Percentiles rank a stretch among this genome's conserved stretches.
phyloP scores from a whole-genome alignment of 2,888 invertebrate species.

The Oscheius sp. region DNA sequence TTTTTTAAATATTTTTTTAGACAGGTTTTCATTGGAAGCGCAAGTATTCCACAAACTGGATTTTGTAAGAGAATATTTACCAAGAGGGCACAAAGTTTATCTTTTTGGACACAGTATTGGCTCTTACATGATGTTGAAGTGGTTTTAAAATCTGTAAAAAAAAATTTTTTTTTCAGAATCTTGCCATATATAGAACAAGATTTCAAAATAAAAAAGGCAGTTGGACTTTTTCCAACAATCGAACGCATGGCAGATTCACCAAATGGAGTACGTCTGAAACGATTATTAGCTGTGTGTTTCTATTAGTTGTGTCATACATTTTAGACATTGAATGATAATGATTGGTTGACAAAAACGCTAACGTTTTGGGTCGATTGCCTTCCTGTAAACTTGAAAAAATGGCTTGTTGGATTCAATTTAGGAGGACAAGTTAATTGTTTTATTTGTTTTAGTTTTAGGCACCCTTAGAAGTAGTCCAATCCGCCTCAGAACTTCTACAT shows the following conservation, averaged over 20 bases:
- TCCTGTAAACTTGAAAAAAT: slow-evolving; percentile 46
- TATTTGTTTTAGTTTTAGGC: slow-evolving; percentile 30
- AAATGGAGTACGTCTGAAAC: slow-evolving; percentile 54
- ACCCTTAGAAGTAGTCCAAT: slow-evolving; percentile 45
- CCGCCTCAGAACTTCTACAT: slow-evolving; percentile 50
- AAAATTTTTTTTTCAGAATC: slow-evolving; percentile 33
- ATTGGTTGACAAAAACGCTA: slow-evolving; percentile 52
- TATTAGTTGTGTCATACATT: not conserved
- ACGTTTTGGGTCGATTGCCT: slow-evolving; percentile 55
- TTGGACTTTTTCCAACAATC: slow-evolving; percentile 63
- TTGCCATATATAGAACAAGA: slow-evolving; percentile 49
- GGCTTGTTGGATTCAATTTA: slow-evolving; percentile 40
- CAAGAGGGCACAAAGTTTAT: slow-evolving; percentile 45
- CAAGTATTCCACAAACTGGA: slow-evolving; percentile 62
- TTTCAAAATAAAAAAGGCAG: slow-evolving; percentile 47
- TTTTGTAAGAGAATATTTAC: slow-evolving; percentile 56
- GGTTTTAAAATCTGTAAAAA: not conserved
- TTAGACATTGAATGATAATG: slow-evolving; percentile 52
- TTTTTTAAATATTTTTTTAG: slow-evolving; percentile 39
- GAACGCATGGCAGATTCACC: slow-evolving; percentile 63
- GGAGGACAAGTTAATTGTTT: slow-evolving; percentile 12
- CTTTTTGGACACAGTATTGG: slow-evolving; percentile 66
- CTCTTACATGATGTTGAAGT: slow-evolving; percentile 57
- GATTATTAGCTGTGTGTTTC: slow-evolving; percentile 48
- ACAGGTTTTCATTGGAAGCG: slow-evolving; percentile 55